phyloP scores from a whole-genome alignment of 1,140 invertebrate genomes.

The Sipha flava region DNA sequence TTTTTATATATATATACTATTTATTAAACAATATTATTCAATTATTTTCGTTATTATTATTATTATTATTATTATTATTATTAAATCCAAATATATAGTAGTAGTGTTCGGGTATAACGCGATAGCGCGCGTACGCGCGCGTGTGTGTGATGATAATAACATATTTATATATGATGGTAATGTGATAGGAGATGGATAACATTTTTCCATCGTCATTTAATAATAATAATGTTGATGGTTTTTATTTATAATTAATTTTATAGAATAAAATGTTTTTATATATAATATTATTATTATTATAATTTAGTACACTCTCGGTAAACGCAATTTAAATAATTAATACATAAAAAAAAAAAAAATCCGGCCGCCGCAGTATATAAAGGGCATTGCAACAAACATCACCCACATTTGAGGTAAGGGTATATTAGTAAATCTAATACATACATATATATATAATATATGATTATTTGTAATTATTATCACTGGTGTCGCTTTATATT shows the following conservation, averaged over 20 bases:
- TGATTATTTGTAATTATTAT: neutral
- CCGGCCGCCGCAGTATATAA: neutral
- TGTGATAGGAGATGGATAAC: neutral
- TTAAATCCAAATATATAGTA: slow-evolving; percentile 7
- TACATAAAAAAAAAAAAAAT: neutral
- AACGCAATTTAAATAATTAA: neutral
- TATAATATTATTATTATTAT: neutral
- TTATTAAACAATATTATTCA: neutral
- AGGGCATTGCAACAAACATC: neutral
- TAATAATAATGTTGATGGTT: too few relatives aligned
- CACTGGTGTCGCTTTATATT: neutral
- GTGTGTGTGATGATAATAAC: neutral
- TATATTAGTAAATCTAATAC: slow-evolving; percentile 3
- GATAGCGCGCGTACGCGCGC: neutral
- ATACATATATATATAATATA: neutral
- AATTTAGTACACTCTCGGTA: neutral
- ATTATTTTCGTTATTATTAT: slow-evolving; percentile 17
- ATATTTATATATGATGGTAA: neutral
- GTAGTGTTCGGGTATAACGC: neutral
- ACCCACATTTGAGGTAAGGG: slow-evolving; percentile 16
- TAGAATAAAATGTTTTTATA: too few relatives aligned
- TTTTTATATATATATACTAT: neutral
- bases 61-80: slow-evolving; percentile 14
- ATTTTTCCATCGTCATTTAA: neutral
- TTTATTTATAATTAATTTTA: too few relatives aligned